Evolutionary conservation across 2,888 invertebrate species (phyloP).

Genomic region (Chirona hameri): DNA sequence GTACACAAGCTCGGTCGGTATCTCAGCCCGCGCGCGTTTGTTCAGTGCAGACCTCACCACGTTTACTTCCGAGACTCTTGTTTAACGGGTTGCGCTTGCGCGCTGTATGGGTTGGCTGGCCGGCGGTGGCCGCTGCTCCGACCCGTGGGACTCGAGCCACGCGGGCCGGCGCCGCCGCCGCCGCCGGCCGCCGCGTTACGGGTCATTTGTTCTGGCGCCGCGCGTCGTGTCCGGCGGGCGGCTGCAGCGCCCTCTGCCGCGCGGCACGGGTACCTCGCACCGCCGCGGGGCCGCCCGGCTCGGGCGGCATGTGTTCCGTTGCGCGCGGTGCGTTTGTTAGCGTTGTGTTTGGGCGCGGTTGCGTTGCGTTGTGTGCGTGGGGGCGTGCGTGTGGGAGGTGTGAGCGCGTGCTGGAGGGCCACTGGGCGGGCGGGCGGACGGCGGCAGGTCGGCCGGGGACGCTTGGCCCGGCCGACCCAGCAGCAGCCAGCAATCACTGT

Average conservation of each 20-base stretch:
- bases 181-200: not conserved
- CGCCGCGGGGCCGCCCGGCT: not conserved
- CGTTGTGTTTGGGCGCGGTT: not conserved
- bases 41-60: not conserved
- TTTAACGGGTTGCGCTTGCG: not conserved
- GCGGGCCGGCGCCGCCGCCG: not conserved
- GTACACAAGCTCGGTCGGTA: not conserved
- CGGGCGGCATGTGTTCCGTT: not conserved
- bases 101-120: not conserved
- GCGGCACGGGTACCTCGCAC: not conserved
- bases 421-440: not conserved
- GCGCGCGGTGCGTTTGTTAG: not conserved
- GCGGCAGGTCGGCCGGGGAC: not conserved
- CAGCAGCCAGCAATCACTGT: not conserved
- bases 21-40: not conserved
- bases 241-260: too few species aligned
- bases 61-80: not conserved
- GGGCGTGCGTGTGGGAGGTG: not conserved
- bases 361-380: not conserved
- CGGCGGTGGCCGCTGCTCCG: not conserved
- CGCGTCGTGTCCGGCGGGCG: too few species aligned
- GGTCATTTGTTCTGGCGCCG: not conserved
- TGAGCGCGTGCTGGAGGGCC: not conserved
- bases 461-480: not conserved
- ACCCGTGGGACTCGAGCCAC: not conserved